Conservation (phyloP, 1,140 invertebrate species). For the Aphis craccivora region DNA sequence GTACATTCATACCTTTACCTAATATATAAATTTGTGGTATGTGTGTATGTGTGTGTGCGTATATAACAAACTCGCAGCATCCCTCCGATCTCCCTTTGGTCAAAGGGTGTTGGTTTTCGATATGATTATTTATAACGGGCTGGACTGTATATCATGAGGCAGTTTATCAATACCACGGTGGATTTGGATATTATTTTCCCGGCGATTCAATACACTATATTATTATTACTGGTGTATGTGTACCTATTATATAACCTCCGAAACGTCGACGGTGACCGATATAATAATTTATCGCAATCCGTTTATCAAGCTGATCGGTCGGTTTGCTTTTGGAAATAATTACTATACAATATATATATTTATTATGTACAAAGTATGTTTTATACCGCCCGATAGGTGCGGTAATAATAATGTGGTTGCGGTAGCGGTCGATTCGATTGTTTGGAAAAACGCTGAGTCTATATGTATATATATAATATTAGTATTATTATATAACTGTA, state of each 20-base stretch:
- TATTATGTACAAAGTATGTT: neutral
- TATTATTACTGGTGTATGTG: neutral
- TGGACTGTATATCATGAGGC: neutral
- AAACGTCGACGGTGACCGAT: neutral
- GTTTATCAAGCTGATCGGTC: neutral
- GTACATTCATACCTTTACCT: neutral
- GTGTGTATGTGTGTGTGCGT: neutral
- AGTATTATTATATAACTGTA: neutral
- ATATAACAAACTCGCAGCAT: neutral
- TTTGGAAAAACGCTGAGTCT: neutral
- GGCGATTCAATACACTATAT: neutral
- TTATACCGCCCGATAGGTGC: neutral
- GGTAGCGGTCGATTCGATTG: neutral
- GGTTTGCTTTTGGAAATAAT: neutral
- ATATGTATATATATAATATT: neutral
- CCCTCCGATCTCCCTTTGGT: neutral
- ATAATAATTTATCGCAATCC: neutral
- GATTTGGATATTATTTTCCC: neutral
- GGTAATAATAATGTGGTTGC: neutral
- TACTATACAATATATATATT: neutral
- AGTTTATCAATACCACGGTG: neutral
- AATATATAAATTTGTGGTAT: no score
- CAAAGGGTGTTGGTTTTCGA: neutral
- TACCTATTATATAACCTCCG: neutral
- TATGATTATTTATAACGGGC: constrained; percentile 6